Evolutionary conservation across 2,888 invertebrate species (phyloP).

Genomic region (Epsilonema sp.): DNA sequence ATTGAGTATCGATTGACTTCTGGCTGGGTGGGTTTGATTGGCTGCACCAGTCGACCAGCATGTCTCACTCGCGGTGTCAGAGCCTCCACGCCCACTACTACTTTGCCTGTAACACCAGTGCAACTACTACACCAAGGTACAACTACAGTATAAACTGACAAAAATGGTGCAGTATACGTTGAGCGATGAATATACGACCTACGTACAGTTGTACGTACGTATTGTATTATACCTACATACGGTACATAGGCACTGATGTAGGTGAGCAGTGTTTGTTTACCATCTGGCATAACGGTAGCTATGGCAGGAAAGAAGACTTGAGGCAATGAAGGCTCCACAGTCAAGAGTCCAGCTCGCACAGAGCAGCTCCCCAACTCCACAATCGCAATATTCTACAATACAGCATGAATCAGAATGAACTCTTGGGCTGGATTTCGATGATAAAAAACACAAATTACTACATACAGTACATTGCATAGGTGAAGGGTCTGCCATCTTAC

Average conservation of each 20-base stretch:
- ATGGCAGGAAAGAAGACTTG: constrained; percentile 40
- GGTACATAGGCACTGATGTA: no score
- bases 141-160: no score
- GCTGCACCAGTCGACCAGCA: constrained; percentile 28
- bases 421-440: no score
- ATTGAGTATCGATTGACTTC: constrained; percentile 35
- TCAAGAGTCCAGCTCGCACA: constrained; percentile 38
- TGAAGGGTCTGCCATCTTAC: constrained; percentile 7
- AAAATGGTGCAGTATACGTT: no score
- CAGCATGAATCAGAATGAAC: not conserved
- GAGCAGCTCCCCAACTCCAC: constrained; percentile 41
- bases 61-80: constrained; percentile 32
- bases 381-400: constrained; percentile 35
- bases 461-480: not conserved
- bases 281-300: constrained; percentile 15
- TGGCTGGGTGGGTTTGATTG: constrained; percentile 34
- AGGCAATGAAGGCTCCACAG: constrained; percentile 35
- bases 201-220: no score
- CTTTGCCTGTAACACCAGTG: no score
- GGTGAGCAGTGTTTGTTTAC: constrained; percentile 8
- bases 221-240: no score
- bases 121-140: no score
- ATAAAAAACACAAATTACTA: no score
- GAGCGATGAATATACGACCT: no score
- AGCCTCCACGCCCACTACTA: constrained; percentile 34